Base-by-base conservation (phyloP, 2,888 invertebrate genomes). In the Parelbella ahira region DNA sequence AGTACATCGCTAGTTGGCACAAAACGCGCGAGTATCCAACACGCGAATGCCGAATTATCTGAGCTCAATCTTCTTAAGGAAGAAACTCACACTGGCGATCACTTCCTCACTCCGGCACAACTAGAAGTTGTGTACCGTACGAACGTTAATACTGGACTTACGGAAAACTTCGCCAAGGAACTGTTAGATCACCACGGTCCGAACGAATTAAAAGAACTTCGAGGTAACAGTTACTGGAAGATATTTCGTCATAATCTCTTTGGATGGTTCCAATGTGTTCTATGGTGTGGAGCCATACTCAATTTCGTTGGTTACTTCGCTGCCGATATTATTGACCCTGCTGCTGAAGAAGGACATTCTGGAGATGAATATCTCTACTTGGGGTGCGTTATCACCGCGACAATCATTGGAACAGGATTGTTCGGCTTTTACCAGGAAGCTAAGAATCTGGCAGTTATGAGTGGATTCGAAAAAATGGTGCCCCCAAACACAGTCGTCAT, bases 401-500 rank as follows among this genome's bases (percentile, higher is more conserved):
- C 87, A 12, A 63, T 87, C 9, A 21, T 86, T 1, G 75, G 88
- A 1, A 90, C 90, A 1, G 90, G 90, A 0, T 49, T 88, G 0
- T 90, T 90, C 56, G 90, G 88, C 0, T 90, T 88, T 54, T 89
- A 88, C 50, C 90, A 89, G 53, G 90, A 90, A 58, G 79, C 87
- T 0, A 94, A 93, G 63, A 94, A 93, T 60, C 88, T 91, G 5
- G 89, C 90, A 50, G 93, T 95, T 21, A 95, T 96, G 94, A 95
- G 95, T 54, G 93, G 94, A 4, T 96, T 96, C 66, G 92, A 93
- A 61, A 93, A 93, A 67, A 89, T 96, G 89, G 90, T 94, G 4
- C 94, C 94, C 0, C 91, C 91, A 42, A 89, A 86, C 50, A 93
- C 94, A 0, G 81, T 88, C 1, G 93, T 94, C 0, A 83, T 95